A percentile compares a stretch with the other conserved stretches of the same genome.
Conservation (phyloP, 1,140 invertebrate species). For the Phymorhynchus buccinoides region DNA sequence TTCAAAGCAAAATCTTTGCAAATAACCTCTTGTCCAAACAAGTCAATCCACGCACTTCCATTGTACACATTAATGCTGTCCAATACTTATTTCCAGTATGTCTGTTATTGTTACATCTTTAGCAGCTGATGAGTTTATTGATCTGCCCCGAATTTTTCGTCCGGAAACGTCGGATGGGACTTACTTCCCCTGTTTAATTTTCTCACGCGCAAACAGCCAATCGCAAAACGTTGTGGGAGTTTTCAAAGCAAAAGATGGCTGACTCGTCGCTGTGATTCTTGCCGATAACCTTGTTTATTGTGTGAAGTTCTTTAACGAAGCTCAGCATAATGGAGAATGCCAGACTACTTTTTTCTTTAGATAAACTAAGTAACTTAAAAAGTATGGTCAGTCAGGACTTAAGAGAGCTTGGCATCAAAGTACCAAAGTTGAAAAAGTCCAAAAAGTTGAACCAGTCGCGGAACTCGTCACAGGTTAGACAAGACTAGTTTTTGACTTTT, state of each 20-base stretch:
- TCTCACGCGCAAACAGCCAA: conserved; percentile 36
- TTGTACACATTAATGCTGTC: conserved; percentile 1
- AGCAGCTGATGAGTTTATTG: conserved; percentile 37
- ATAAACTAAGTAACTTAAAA: conserved; percentile 59
- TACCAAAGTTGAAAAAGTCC: conserved; percentile 66
- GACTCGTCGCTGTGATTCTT: not conserved
- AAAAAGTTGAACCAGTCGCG: conserved; percentile 53
- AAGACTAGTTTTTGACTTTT: no score
- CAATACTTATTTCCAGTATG: conserved; percentile 18
- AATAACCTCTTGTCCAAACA: not conserved
- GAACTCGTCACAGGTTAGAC: not conserved
- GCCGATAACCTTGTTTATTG: not conserved
- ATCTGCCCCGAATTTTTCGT: not conserved
- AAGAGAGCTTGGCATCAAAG: conserved; percentile 66
- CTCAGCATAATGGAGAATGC: conserved; percentile 41
- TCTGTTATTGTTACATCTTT: conserved; percentile 18
- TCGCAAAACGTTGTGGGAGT: conserved; percentile 37
- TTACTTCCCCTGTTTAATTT: conserved; percentile 14
- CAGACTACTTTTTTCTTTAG: conserved; percentile 56
- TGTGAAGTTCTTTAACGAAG: not conserved
- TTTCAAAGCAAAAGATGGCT: conserved; percentile 46
- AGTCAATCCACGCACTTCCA: not conserved
- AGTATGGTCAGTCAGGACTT: conserved; percentile 63
- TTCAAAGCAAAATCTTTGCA: not conserved
- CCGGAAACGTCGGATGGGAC: conserved; percentile 9